Percentiles rank a stretch among this genome's conserved stretches.
phyloP scores from a whole-genome alignment of 2,113 vertebrate species.

The Macroglossus sobrinus region DNA sequence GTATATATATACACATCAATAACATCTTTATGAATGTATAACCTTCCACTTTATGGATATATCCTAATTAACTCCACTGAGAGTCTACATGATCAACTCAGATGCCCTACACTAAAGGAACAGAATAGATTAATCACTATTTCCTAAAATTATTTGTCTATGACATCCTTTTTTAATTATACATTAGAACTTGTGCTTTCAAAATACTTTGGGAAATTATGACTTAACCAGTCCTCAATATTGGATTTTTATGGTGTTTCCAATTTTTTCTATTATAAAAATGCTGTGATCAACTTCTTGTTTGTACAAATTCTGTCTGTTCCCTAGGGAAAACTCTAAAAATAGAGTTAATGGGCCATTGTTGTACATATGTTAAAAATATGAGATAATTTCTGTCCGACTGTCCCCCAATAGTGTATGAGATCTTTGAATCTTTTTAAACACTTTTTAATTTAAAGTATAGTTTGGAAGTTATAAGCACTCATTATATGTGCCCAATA shows the following conservation, averaged over 20 bases:
- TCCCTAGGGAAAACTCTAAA: neutral
- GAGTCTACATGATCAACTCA: neutral
- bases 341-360: neutral
- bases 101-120: neutral
- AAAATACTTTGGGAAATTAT: constrained; percentile 29
- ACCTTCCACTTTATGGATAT: neutral
- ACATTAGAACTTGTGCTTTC: neutral
- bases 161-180: neutral
- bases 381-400: neutral
- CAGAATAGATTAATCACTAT: neutral
- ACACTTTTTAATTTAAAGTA: constrained; percentile 17
- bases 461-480: neutral
- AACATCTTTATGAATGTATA: neutral
- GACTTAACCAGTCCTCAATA: neutral
- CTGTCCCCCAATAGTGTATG: neutral
- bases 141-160: neutral
- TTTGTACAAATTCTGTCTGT: neutral
- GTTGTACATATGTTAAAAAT: neutral
- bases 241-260: neutral
- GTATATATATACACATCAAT: neutral
- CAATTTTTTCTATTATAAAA: neutral
- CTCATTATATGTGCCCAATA: neutral
- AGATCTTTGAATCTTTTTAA: neutral
- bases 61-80: neutral
- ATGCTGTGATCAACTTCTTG: neutral